Evolutionary conservation across 1,140 invertebrate species (phyloP).

Genomic region (Procambarus virginalis): DNA sequence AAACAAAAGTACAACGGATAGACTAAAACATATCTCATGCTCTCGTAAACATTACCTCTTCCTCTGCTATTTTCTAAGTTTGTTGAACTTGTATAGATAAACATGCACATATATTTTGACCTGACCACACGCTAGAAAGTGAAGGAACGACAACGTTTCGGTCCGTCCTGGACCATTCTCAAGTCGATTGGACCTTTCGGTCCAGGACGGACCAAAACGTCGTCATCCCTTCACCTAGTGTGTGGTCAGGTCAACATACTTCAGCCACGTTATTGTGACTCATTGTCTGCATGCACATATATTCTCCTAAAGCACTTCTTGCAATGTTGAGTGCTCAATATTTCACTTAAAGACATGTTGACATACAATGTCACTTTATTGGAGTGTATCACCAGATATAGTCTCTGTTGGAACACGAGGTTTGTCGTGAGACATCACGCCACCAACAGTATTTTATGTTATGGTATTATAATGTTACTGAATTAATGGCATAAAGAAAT

Average conservation of each 20-base stretch:
- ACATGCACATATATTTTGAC: not conserved
- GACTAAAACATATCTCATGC: not conserved
- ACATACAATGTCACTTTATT: not conserved
- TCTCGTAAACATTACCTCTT: not conserved
- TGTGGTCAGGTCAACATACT: no score
- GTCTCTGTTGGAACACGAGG: not conserved
- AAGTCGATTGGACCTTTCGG: no score
- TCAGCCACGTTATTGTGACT: no score
- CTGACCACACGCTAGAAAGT: no score
- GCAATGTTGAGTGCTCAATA: not conserved
- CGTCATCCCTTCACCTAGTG: no score
- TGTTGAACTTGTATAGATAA: not conserved
- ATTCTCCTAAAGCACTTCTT: not conserved
- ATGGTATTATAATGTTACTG: no score
- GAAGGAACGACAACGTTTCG: no score
- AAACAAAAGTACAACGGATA: not conserved
- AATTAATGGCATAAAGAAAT: no score
- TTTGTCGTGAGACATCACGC: not conserved
- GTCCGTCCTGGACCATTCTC: no score
- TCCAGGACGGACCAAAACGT: no score
- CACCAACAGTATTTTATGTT: not conserved
- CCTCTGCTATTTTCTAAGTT: not conserved
- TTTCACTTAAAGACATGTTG: not conserved
- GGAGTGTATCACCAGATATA: not conserved
- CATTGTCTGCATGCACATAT: not conserved